Evolutionary conservation across 1,140 invertebrate genomes (phyloP), one percentile per base, ranked within the genome.

Genomic region (Drosophila oshimai): DNA sequence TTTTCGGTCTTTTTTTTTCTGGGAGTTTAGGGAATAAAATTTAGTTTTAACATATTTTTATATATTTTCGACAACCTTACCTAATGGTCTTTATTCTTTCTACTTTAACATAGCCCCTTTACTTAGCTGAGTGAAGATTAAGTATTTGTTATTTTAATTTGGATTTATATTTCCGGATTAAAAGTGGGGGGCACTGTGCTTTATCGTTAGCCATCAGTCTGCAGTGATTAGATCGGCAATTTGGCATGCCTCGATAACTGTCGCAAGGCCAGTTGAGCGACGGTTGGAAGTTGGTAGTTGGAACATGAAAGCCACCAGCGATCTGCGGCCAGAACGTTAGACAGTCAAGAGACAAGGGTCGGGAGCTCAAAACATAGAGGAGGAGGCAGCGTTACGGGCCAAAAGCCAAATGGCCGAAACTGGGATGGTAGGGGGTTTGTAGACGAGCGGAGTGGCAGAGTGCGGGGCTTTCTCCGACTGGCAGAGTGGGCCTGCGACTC

Each of bases 161-260:
- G 45, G 9, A 9, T 13, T 7, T 2, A 15, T 20, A n/a, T n/a
- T n/a, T n/a, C n/a, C n/a, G n/a, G n/a, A n/a, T n/a, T n/a, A n/a
- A n/a, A n/a, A n/a, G n/a, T n/a, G n/a, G n/a, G n/a, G n/a, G n/a
- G n/a, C n/a, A n/a, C n/a, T n/a, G n/a, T n/a, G n/a, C n/a, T n/a
- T n/a, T n/a, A n/a, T n/a, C n/a, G n/a, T n/a, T n/a, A n/a, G n/a
- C n/a, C n/a, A n/a, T n/a, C n/a, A n/a, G n/a, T n/a, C n/a, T n/a
- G n/a, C n/a, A n/a, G 34, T 74, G 88, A 90, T 90, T 90, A 89
- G 88, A 90, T 90, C 71, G 73, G 50, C 69, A 79, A 90, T 90
- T 90, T 79, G 71, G 69, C 72, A 86, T 76, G 88, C 44, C 80
- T 90, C 83, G 88, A 86, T 90, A 83, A 67, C 64, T 78, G 74